These are phyloP conservation scores for Polyergus mexicanus DNA, from an alignment of 1,140 invertebrate genomes.

Conservation along the genomic window DNA sequence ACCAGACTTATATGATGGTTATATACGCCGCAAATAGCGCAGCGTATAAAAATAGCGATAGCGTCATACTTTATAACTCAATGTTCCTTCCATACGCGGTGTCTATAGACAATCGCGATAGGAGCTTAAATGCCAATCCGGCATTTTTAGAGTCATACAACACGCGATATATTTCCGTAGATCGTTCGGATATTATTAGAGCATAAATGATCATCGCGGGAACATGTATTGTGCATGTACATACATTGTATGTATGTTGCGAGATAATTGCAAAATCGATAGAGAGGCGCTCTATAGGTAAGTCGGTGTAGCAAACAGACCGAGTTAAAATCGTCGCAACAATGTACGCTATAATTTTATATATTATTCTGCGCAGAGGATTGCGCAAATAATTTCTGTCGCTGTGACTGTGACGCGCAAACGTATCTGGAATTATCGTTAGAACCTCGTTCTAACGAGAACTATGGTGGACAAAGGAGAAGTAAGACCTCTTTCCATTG, in stretches of 20 bases:
- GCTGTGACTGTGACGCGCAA: background rate
- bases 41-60: constrained; percentile 19
- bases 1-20: background rate
- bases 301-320: background rate
- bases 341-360: constrained; percentile 35
- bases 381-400: background rate
- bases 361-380: background rate
- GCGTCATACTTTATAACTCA: background rate
- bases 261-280: constrained; percentile 55
- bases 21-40: background rate
- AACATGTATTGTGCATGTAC: no score
- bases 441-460: background rate
- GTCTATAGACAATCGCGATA: background rate
- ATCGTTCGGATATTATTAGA: constrained; percentile 35
- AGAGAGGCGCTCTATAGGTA: background rate
- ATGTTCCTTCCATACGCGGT: background rate
- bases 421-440: background rate
- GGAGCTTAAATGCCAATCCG: background rate
- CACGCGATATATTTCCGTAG: constrained; percentile 43
- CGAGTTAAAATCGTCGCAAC: constrained; percentile 9
- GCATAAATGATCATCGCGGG: background rate
- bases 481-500: constrained; percentile 35
- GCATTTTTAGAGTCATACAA: background rate
- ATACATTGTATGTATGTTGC: background rate
- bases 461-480: background rate